These are phyloP conservation scores for Rugalucina vietnamica DNA, from an alignment of 2,888 invertebrate species.

Conservation along the genomic window DNA sequence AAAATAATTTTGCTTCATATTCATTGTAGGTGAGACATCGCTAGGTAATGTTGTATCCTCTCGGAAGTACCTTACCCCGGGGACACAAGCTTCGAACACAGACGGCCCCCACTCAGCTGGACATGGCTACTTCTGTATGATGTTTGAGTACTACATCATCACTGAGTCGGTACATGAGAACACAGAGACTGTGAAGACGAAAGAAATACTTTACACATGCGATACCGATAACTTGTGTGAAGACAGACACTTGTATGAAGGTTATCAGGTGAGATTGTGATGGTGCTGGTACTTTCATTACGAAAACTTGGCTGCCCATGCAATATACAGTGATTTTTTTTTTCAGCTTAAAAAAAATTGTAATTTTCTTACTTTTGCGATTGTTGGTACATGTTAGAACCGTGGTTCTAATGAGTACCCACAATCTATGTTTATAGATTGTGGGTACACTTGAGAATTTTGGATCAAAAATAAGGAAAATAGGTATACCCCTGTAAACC, in stretches of 20 bases:
- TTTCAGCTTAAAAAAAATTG: too few relatives aligned
- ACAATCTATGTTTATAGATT: too few relatives aligned
- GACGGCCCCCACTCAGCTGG: background rate
- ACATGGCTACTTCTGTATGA: slow-evolving; percentile 45
- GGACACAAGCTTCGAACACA: background rate
- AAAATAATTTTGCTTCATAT: too few relatives aligned
- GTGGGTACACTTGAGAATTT: too few relatives aligned
- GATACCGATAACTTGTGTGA: slow-evolving; percentile 40
- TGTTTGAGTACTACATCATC: slow-evolving; percentile 31
- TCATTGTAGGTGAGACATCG: background rate
- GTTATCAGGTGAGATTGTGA: slow-evolving; percentile 35
- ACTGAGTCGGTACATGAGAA: background rate
- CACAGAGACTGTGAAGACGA: slow-evolving; percentile 3
- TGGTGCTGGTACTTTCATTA: background rate
- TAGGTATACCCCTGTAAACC: too few relatives aligned
- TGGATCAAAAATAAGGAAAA: too few relatives aligned
- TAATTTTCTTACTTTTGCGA: too few relatives aligned
- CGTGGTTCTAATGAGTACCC: too few relatives aligned
- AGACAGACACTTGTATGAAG: slow-evolving; percentile 31
- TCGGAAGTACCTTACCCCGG: background rate
- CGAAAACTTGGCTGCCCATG: too few relatives aligned
- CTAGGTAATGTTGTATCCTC: slow-evolving; percentile 29
- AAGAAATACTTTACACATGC: slow-evolving; percentile 40
- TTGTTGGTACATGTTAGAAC: too few relatives aligned
- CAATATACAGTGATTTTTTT: too few relatives aligned